A percentile compares a stretch with the other conserved stretches of the same genome.
These are phyloP conservation scores for Drosophila mettleri DNA, from an alignment of 2,888 invertebrate species.

Conservation along the genomic window DNA sequence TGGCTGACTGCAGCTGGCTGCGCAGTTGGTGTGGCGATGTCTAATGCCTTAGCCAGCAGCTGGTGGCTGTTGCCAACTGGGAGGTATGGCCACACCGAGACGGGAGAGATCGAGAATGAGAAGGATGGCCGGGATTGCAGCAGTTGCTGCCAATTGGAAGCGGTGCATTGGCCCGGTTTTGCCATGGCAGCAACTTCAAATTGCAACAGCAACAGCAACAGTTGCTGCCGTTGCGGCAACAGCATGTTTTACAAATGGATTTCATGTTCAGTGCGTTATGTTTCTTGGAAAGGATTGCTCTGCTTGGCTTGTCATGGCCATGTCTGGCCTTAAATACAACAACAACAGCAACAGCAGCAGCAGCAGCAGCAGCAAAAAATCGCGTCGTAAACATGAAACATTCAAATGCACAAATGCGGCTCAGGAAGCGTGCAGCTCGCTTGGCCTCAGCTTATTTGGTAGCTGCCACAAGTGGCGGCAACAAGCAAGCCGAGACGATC, in stretches of 20 bases:
- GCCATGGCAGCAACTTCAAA: slow-evolving; percentile 41
- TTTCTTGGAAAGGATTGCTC: slow-evolving; percentile 80
- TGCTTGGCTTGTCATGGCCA: slow-evolving; percentile 74
- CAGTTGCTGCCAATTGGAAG: slow-evolving; percentile 32
- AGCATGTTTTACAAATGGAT: slow-evolving; percentile 78
- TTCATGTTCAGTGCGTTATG: slow-evolving; percentile 77
- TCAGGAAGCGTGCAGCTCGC: slow-evolving; percentile 67
- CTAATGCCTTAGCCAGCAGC: slow-evolving; percentile 34
- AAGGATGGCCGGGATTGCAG: slow-evolving; percentile 45
- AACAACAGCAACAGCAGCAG: slow-evolving; percentile 29
- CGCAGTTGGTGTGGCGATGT: slow-evolving; percentile 38
- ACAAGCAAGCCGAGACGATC: slow-evolving; percentile 47
- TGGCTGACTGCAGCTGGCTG: slow-evolving; percentile 68
- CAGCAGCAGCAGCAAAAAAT: slow-evolving; percentile 58
- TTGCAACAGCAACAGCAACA: slow-evolving; percentile 38
- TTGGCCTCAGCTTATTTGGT: slow-evolving; percentile 48
- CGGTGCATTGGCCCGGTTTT: slow-evolving; percentile 57
- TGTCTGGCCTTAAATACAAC: slow-evolving; percentile 57
- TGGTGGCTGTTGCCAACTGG: slow-evolving; percentile 43
- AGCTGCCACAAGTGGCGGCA: slow-evolving; percentile 24
- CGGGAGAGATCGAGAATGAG: slow-evolving; percentile 23
- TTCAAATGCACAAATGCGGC: slow-evolving; percentile 73
- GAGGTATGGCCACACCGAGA: slow-evolving; percentile 60
- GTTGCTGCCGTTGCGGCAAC: slow-evolving; percentile 17
- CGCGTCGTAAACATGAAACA: slow-evolving; percentile 64